Base-by-base conservation (phyloP, 2,797 vertebrate species). In the Hirundo rustica region DNA sequence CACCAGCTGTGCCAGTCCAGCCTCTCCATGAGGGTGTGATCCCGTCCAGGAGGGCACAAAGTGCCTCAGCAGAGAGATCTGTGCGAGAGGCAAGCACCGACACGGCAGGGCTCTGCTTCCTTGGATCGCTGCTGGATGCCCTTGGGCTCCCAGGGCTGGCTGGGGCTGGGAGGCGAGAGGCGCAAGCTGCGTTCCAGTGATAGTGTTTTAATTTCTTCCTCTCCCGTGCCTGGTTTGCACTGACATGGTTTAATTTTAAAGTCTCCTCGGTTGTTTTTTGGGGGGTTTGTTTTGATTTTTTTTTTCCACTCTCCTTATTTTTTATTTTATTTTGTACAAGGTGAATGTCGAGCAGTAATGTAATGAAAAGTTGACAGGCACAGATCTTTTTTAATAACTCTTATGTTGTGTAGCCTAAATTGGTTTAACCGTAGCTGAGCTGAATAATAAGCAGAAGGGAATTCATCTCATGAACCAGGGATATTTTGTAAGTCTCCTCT, bases 371-470 rank as follows among this genome's bases (percentile, higher is more conserved):
- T 97, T 97, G 97, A 97, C 96, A 96, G 96, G 93, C 92, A 85
- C 96, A 89, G 96, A 94, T 96, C 94, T 96, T 94, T 97, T 97
- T 95, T 92, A 96, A 97, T 97, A 97, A 96, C 95, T 97, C 94
- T 96, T 95, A 94, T 96, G 97, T 97, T 97, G 97, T 97, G 90
- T 81, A 89, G 94, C 88, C 96, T 96, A 97, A 97, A 97, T 97
- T 97, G 97, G 94, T 97, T 97, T 97, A 97, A 97, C 93, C 94
- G 86, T 76, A 96, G 97, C 97, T 95, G 97, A 97, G 95, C 89
- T 95, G 97, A 95, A 97, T 97, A 96, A 97, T 94, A 97, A 97
- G 92, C 88, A 97, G 97, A 90, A 94, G 92, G 38, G 77, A 95
- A 94, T 96, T 96, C 85, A 86, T 95, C 91, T 95, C 54, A 13